phyloP scores from a whole-genome alignment of 1,140 invertebrate genomes.

The Ostrea denselamellosa region DNA sequence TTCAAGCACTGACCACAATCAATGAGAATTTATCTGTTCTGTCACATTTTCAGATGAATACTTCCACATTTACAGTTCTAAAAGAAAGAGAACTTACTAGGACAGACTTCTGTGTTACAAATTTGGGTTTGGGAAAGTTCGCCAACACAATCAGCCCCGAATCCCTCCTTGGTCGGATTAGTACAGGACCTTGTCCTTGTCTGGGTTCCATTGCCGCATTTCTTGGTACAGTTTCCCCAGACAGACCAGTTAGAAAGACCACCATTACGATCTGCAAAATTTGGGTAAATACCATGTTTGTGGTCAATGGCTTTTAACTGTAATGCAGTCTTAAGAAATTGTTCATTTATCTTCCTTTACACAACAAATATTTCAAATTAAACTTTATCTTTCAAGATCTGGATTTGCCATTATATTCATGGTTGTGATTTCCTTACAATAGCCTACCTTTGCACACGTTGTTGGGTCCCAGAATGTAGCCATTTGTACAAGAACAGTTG shows the following conservation, averaged over 20 bases:
- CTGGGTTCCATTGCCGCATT: constrained; percentile 71
- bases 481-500: constrained; percentile 39
- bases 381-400: too few relatives aligned
- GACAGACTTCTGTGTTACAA: constrained; percentile 58
- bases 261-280: constrained; percentile 60
- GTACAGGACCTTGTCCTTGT: constrained; percentile 66
- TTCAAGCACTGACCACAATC: too few relatives aligned
- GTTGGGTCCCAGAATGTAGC: constrained; percentile 38
- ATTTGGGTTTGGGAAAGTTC: constrained; percentile 54
- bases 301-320: too few relatives aligned
- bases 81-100: not conserved
- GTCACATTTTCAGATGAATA: too few relatives aligned
- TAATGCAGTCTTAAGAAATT: too few relatives aligned
- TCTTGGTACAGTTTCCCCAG: constrained; percentile 70
- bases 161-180: constrained; percentile 65
- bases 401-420: too few relatives aligned
- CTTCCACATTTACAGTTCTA: too few relatives aligned
- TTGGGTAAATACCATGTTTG: not conserved
- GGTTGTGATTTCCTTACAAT: not conserved
- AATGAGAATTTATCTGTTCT: too few relatives aligned
- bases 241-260: constrained; percentile 82
- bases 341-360: too few relatives aligned
- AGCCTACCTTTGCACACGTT: constrained; percentile 30
- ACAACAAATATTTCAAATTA: too few relatives aligned
- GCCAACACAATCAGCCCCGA: constrained; percentile 69